Evolutionary conservation across 2,113 vertebrate species (phyloP), one percentile per base, ranked within the genome.

Genomic region (Sigmodon hispidus): DNA sequence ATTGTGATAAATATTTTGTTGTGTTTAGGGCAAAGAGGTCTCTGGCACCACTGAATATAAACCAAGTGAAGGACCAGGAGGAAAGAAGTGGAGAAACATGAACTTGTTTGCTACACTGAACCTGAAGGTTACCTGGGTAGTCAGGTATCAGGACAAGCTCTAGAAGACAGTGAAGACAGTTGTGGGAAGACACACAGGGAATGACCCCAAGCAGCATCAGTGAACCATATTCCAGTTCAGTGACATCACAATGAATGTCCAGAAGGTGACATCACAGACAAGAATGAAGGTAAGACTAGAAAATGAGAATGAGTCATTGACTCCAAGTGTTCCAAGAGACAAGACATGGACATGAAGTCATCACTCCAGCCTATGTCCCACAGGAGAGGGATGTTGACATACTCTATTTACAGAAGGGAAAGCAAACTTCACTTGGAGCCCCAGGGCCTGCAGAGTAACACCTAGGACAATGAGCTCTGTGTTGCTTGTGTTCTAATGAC

Each of bases 381-480:
- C 17, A 5, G 67, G 17, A 67, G 22, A 65, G 36, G 72, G 69
- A 89, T 34, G 94, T n/a, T 59, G 87, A 94, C 65, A 22, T 34
- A 21, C 26, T 91, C 52, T 93, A 52, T 75, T 91, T 63, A 69
- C 21, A 90, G 61, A 84, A 89, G 19, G 75, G 10, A 94, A 92
- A 36, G 34, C 69, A 67, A 83, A 79, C 55, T 70, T 13, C 11
- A 45, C 88, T 34, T 61, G 36, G 59, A 75, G 77, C 50, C 87
- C 8, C 1, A 10, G 36, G 94, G 76, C 34, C 16, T 22, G 1
- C 4, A 22, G 31, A 87, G 85, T 55, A 6, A 81, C 19, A 86
- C 90, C n/a, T 73, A 36, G 43, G n/a, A 90, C 79, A 88, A n/a
- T 70, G 93, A 95, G 50, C 26, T 96, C 70, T 61, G n/a, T 34